Percentiles rank a stretch among this genome's conserved stretches.
Evolutionary conservation across 2,797 vertebrate species (phyloP).

Genomic region (Tachyglossus aculeatus): DNA sequence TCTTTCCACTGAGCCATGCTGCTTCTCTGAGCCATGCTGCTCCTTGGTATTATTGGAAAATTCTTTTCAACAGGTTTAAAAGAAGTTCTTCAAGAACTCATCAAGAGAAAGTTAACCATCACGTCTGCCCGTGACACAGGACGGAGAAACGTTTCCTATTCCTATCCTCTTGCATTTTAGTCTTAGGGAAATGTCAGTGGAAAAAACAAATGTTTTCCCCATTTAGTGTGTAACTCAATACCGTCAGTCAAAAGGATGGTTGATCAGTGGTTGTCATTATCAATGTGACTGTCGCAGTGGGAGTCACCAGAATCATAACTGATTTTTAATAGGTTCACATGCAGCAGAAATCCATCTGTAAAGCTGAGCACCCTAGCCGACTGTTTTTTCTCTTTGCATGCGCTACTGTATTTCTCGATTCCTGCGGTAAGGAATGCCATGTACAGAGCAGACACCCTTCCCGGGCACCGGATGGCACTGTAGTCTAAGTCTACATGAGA

Average conservation of each 20-base stretch:
- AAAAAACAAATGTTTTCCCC: conserved; percentile 5
- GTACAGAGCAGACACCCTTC: conserved; percentile 28
- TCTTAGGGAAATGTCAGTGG: not conserved
- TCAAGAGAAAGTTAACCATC: conserved; percentile 14
- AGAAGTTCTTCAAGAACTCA: conserved; percentile 4
- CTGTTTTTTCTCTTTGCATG: conserved; percentile 39
- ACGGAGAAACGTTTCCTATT: conserved; percentile 10
- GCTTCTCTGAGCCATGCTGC: too few species aligned
- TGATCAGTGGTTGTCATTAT: conserved; percentile 11
- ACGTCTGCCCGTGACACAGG: not conserved
- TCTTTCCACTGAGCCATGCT: too few species aligned
- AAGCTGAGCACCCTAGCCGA: conserved; percentile 4
- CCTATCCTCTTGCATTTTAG: conserved; percentile 5
- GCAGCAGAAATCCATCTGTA: conserved; percentile 5
- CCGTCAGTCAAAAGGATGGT: not conserved
- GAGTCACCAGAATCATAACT: not conserved
- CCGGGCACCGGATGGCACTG: conserved; percentile 76
- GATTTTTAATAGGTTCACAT: not conserved
- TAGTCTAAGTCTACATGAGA: conserved; percentile 60
- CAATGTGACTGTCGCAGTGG: not conserved
- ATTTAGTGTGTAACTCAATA: not conserved
- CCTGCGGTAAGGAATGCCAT: conserved; percentile 6
- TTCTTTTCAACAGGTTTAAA: conserved; percentile 7
- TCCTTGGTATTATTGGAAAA: not conserved
- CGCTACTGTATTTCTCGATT: conserved; percentile 4